These are phyloP conservation scores for Hemithea aestivaria DNA, from an alignment of 2,888 invertebrate genomes.

Conservation along the genomic window DNA sequence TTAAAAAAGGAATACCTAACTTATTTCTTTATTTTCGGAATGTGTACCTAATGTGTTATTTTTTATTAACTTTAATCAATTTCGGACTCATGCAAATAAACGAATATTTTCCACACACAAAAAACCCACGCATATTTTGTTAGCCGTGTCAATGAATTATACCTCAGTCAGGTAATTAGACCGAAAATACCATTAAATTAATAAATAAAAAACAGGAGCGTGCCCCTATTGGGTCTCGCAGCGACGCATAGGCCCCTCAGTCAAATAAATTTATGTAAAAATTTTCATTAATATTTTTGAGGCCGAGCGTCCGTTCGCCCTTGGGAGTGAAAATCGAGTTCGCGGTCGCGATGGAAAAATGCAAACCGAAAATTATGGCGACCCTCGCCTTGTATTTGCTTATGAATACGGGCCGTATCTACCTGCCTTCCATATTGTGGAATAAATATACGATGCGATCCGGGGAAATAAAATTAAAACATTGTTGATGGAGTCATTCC, in stretches of 20 bases:
- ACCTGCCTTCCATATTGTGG: slow-evolving; percentile 46
- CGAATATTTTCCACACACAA: slow-evolving; percentile 38
- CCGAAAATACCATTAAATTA: slow-evolving; percentile 79
- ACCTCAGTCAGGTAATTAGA: slow-evolving; percentile 77
- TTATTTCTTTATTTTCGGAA: too few species aligned
- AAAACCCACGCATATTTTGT: slow-evolving; percentile 55
- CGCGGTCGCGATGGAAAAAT: slow-evolving; percentile 79
- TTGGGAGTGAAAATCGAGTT: slow-evolving; percentile 76
- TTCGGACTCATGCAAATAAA: slow-evolving; percentile 21
- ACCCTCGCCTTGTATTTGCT: slow-evolving; percentile 77
- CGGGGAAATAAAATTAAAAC: slow-evolving; percentile 65
- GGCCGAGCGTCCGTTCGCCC: slow-evolving; percentile 74
- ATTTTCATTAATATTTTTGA: slow-evolving; percentile 80
- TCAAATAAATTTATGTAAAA: slow-evolving; percentile 80
- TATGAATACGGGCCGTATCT: slow-evolving; percentile 71
- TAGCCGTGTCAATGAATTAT: slow-evolving; percentile 72
- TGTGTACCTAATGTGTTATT: neutral
- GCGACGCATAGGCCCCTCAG: slow-evolving; percentile 70
- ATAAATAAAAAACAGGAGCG: slow-evolving; percentile 77
- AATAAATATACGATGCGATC: slow-evolving; percentile 60
- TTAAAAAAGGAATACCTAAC: too few species aligned
- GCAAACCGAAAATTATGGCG: slow-evolving; percentile 79
- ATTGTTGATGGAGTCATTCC: slow-evolving; percentile 46
- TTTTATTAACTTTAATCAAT: neutral
- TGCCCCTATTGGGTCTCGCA: slow-evolving; percentile 59